These are phyloP conservation scores for Ondatra zibethicus DNA, from an alignment of 2,113 vertebrate genomes.

Conservation along the genomic window DNA sequence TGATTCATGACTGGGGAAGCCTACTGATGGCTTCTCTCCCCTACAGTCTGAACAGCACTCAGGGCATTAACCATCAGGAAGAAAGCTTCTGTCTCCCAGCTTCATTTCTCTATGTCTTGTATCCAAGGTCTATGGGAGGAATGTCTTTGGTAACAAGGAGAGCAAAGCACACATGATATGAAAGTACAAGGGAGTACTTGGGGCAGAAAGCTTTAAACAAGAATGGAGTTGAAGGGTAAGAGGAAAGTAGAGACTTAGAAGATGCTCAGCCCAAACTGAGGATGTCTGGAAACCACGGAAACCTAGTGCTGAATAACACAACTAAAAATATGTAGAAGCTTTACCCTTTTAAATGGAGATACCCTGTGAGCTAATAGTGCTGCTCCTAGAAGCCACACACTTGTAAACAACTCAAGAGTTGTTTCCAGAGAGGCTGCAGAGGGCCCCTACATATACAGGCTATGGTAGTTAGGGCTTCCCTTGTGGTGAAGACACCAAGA, in stretches of 20 bases:
- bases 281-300: neutral
- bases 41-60: too few relatives aligned
- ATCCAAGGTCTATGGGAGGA: neutral
- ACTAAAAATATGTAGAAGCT: neutral
- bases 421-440: neutral
- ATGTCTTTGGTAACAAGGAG: neutral
- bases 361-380: neutral
- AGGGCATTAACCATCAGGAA: neutral
- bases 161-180: neutral
- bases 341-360: neutral
- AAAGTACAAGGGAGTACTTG: neutral
- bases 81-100: neutral
- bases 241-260: neutral
- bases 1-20: neutral
- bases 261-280: neutral
- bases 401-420: neutral
- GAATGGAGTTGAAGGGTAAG: neutral
- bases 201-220: neutral
- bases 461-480: neutral
- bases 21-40: neutral
- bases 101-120: neutral
- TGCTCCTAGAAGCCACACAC: neutral
- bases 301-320: too few relatives aligned
- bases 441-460: neutral
- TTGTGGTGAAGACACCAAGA: neutral